Percentiles rank a stretch among this genome's conserved stretches.
These are phyloP conservation scores for Micromys minutus DNA, from an alignment of 2,113 vertebrate genomes.

Conservation along the genomic window DNA sequence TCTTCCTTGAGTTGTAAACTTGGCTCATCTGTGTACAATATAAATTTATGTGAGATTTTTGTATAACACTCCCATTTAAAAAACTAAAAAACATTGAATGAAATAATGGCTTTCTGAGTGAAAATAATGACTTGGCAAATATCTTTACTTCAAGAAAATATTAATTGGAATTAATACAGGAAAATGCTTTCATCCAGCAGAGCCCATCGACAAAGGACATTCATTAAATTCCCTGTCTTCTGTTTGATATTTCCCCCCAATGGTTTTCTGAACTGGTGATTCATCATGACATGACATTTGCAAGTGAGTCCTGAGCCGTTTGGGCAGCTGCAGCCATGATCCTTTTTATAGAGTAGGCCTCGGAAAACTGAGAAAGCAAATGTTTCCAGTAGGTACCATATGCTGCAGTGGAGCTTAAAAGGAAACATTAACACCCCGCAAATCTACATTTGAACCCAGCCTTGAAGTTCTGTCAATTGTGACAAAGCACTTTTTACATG, in stretches of 20 bases:
- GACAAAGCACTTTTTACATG: neutral
- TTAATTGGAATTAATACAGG: neutral
- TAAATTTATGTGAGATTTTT: neutral
- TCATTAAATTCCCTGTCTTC: constrained; percentile 32
- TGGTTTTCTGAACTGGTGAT: neutral
- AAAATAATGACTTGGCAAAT: constrained; percentile 37
- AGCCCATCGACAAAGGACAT: neutral
- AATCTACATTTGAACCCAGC: neutral
- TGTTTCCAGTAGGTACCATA: neutral
- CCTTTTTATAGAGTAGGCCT: neutral
- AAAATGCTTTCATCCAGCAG: neutral
- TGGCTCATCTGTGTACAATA: neutral
- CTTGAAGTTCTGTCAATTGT: neutral
- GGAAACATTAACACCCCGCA: neutral
- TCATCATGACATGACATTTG: constrained; percentile 41
- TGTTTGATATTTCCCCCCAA: constrained; percentile 17
- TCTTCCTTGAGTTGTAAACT: neutral
- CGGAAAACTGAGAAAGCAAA: constrained; percentile 1
- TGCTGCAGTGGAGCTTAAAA: neutral
- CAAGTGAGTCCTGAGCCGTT: constrained; percentile 24
- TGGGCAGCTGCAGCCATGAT: constrained; percentile 6
- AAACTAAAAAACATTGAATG: neutral
- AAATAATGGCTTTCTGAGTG: constrained; percentile 24
- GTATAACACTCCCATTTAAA: neutral
- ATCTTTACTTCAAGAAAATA: constrained; percentile 39